Base-by-base conservation (phyloP, 2,888 invertebrate genomes). In the Hirtodrosophila confusa region DNA sequence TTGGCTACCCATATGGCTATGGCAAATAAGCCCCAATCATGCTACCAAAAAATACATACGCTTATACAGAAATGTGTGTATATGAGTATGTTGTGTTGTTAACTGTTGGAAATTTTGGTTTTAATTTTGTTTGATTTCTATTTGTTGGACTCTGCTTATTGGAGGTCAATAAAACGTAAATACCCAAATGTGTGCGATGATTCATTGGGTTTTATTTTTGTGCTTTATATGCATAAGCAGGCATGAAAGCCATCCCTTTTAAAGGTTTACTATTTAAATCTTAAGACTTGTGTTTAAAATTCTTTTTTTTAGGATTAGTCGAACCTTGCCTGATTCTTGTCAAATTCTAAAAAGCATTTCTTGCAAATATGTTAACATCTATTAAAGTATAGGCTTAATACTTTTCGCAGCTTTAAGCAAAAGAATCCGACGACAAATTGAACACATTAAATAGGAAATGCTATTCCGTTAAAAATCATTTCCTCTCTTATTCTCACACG, bases 91-190 rank as follows among this genome's bases (percentile, higher is more conserved):
- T n/a, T n/a, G n/a, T n/a, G n/a, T n/a, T n/a, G n/a, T 49, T 60
- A 45, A 61, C 48, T 56, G 62, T 55, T 77, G 65, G 70, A 77
- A 80, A 68, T 73, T 82, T 82, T 55, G 48, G 60, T 33, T 61
- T 79, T 61, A 48, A 53, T 50, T 69, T 67, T 67, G 50, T 83
- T 68, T 69, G 78, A 60, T 84, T 84, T 86, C 62, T 33, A 35
- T 76, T 73, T 80, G 61, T 60, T 69, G 67, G 61, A 60, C 47
- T 71, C 61, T 67, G 60, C 11, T 45, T 66, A 54, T 64, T 79
- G 75, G 78, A 86, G 89, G 86, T 86, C 84, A 86, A 86, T 88
- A 86, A 82, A 88, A 80, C 63, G 73, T 61, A 85, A 88, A 86
- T 86, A 67, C 78, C 86, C 84, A 77, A 83, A 56, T 40, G 43